phyloP scores from a whole-genome alignment of 2,888 invertebrate species.

The Dynastes grantii region DNA sequence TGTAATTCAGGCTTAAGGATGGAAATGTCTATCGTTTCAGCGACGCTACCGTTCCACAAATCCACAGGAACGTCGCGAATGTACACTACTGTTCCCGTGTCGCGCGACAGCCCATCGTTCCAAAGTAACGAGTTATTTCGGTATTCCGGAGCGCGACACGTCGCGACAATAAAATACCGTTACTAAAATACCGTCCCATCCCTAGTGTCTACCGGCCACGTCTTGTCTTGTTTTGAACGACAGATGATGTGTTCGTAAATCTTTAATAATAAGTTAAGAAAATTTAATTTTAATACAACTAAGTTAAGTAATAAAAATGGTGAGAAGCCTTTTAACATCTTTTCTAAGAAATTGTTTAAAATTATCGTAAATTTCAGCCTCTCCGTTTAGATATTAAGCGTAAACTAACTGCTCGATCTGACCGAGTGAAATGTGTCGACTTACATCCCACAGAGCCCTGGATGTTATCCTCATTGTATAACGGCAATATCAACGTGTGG shows the following conservation, averaged over 20 bases:
- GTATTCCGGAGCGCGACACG: no score
- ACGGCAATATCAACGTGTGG: slow-evolving; percentile 99
- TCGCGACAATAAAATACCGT: no score
- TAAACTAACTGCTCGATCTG: slow-evolving; percentile 96
- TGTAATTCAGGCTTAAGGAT: no score
- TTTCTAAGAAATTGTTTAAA: not conserved
- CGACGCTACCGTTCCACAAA: no score
- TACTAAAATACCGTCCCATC: not conserved
- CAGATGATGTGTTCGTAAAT: slow-evolving; percentile 54
- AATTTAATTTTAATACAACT: slow-evolving; percentile 20
- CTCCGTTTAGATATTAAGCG: slow-evolving; percentile 98
- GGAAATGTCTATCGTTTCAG: no score
- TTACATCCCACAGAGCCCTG: slow-evolving; percentile 98
- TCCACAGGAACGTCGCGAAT: no score
- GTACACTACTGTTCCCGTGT: no score
- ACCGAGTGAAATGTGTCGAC: slow-evolving; percentile 98
- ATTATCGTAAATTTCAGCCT: slow-evolving; percentile 77
- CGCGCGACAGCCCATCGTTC: no score
- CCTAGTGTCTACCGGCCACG: slow-evolving; percentile 54
- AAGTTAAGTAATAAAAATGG: slow-evolving; percentile 38
- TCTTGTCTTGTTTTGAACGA: slow-evolving; percentile 53
- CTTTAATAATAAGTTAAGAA: slow-evolving; percentile 25
- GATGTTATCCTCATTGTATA: slow-evolving; percentile 98
- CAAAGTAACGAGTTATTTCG: no score
- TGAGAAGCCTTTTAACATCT: slow-evolving; percentile 8